phyloP scores from a whole-genome alignment of 2,797 vertebrate genomes.

The Pelobates cultripes region DNA sequence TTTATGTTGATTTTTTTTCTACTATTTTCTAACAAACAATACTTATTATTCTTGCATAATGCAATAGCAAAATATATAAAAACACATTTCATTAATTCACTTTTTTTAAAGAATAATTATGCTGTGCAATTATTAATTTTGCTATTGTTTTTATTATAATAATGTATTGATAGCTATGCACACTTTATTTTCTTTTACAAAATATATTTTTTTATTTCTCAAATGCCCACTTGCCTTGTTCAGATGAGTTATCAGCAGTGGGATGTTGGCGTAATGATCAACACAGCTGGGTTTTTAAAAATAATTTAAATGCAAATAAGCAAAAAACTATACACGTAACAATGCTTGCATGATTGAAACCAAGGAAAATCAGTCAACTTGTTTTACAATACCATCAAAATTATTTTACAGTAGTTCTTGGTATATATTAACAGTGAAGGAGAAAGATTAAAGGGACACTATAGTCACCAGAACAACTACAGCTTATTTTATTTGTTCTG shows the following conservation, averaged over 20 bases:
- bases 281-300: conserved; percentile 29
- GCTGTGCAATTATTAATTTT: too few species aligned
- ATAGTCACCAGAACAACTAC: too few species aligned
- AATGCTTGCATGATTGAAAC: background rate
- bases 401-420: background rate
- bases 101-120: too few species aligned
- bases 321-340: conserved; percentile 2
- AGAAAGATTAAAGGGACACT: too few species aligned
- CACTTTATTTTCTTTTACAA: background rate
- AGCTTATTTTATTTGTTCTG: too few species aligned
- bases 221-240: background rate
- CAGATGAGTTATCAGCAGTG: conserved; percentile 21
- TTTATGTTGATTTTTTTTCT: too few species aligned
- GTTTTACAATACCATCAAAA: background rate
- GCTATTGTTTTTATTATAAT: too few species aligned
- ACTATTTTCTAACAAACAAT: too few species aligned
- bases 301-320: conserved; percentile 35
- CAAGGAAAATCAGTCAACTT: background rate
- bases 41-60: too few species aligned
- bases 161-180: background rate
- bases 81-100: too few species aligned
- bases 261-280: background rate
- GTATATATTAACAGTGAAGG: background rate
- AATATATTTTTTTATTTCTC: background rate
- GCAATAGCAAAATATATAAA: too few species aligned